A percentile compares a stretch with the other conserved stretches of the same genome.
Conservation (phyloP, 2,113 vertebrate genomes). For the Grantiella picta region DNA sequence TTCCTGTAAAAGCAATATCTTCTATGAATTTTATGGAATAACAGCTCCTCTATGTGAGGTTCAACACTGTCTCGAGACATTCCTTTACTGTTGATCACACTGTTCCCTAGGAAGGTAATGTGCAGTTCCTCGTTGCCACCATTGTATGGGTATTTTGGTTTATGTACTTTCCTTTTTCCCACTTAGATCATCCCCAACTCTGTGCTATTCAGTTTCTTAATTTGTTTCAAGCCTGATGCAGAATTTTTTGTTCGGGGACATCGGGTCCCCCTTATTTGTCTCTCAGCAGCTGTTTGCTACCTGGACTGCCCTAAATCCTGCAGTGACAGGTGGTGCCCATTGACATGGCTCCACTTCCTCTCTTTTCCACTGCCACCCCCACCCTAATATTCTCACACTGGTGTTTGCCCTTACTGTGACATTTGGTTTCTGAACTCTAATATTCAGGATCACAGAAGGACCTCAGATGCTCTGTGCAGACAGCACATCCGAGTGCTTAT, state of each 20-base stretch:
- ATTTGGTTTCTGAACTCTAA: background rate
- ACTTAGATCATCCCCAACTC: background rate
- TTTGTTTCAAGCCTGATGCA: background rate
- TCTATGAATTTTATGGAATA: background rate
- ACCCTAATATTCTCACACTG: background rate
- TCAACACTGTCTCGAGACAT: background rate
- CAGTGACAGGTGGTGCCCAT: background rate
- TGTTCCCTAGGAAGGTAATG: background rate
- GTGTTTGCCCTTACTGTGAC: background rate
- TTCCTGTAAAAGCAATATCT: background rate
- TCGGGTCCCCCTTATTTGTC: background rate
- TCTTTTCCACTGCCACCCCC: background rate
- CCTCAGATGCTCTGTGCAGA: background rate
- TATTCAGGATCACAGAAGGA: background rate
- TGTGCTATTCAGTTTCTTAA: background rate
- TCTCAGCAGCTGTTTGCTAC: background rate
- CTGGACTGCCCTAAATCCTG: background rate
- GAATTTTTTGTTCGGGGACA: background rate
- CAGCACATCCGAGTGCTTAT: accelerated
- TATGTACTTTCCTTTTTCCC: background rate
- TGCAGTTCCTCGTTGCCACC: background rate
- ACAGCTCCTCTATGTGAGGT: background rate
- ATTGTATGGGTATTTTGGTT: background rate
- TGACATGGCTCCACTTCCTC: background rate
- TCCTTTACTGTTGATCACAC: background rate